phyloP scores from a whole-genome alignment of 2,797 vertebrate species.

The Cercopithecus neglectus region DNA sequence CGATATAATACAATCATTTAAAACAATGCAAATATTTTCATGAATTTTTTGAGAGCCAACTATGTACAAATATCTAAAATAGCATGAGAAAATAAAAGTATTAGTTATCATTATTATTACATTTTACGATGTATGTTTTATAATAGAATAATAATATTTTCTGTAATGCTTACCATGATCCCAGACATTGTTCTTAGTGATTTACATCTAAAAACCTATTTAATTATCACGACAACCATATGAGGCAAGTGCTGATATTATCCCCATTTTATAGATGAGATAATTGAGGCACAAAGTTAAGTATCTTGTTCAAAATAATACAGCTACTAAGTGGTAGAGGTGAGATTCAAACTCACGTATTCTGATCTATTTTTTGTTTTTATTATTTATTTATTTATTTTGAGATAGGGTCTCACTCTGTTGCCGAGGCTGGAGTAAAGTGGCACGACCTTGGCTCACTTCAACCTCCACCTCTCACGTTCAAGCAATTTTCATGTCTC shows the following conservation, averaged over 20 bases:
- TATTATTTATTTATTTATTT: neutral
- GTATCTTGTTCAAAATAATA: neutral
- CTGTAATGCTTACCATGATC: neutral
- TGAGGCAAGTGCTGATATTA: neutral
- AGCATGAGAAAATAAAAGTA: neutral
- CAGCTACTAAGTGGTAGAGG: neutral
- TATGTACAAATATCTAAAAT: neutral
- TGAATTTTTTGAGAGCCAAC: neutral
- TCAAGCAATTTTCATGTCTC: neutral
- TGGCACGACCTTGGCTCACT: neutral
- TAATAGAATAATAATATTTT: neutral
- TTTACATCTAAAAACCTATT: neutral
- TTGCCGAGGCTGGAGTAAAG: neutral
- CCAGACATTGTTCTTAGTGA: neutral
- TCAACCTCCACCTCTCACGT: neutral
- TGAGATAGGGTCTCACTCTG: neutral
- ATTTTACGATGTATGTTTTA: neutral
- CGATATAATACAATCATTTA: neutral
- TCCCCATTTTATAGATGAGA: neutral
- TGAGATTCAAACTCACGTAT: conserved; percentile 2
- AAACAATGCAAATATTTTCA: neutral
- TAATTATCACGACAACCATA: neutral
- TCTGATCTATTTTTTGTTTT: neutral
- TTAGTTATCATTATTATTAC: neutral
- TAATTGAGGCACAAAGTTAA: conserved; percentile 36